Percentiles rank a stretch among this genome's conserved stretches.
These are phyloP conservation scores for Stenodema calcarata DNA, from an alignment of 2,888 invertebrate species.

Conservation along the genomic window DNA sequence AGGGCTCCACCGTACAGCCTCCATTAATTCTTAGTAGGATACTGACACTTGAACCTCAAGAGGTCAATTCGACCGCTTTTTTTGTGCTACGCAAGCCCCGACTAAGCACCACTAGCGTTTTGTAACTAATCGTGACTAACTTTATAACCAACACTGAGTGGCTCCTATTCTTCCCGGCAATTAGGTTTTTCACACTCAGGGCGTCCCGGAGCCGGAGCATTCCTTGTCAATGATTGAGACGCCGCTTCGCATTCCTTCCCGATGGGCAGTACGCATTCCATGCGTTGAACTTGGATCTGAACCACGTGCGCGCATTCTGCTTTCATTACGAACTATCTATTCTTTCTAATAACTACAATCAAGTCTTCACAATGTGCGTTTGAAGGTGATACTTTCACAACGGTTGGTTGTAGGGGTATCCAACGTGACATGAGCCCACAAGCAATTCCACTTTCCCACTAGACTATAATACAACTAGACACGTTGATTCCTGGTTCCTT, in stretches of 20 bases:
- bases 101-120: neutral
- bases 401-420: too few relatives aligned
- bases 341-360: too few relatives aligned
- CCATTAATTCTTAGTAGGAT: neutral
- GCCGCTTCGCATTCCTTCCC: constrained; percentile 37
- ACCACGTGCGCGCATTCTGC: neutral
- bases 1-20: neutral
- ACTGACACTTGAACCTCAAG: neutral
- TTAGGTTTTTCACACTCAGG: neutral
- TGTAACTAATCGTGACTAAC: constrained; percentile 27
- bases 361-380: too few relatives aligned
- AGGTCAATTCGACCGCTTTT: neutral
- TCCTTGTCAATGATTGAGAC: constrained; percentile 38
- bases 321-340: neutral
- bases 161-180: neutral
- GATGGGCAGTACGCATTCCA: constrained; percentile 32
- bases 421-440: too few relatives aligned
- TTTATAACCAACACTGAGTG: neutral
- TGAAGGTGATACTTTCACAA: too few relatives aligned
- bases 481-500: too few relatives aligned
- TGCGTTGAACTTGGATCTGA: neutral
- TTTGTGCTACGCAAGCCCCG: neutral
- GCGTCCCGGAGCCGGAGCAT: neutral
- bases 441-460: too few relatives aligned
- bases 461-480: too few relatives aligned